Percentiles rank a stretch among this genome's conserved stretches.
Evolutionary conservation across 2,888 invertebrate genomes (phyloP).

Genomic region (Acrobasis suavella): DNA sequence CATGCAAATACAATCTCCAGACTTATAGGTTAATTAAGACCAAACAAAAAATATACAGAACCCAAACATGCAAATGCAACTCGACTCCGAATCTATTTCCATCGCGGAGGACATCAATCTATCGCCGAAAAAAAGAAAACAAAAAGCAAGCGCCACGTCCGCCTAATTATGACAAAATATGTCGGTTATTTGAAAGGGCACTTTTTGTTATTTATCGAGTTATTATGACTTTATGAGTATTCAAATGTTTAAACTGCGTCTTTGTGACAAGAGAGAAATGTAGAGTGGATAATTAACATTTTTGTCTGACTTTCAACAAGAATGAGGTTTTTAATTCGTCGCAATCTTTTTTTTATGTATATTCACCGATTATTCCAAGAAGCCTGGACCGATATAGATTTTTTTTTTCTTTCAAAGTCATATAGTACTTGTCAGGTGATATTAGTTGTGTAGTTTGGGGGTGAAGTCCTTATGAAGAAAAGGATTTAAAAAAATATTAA

Average conservation of each 20-base stretch:
- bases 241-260: conserved; percentile 11
- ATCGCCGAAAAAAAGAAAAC: conserved; percentile 26
- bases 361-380: too few species aligned
- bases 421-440: too few species aligned
- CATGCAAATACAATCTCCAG: too few species aligned
- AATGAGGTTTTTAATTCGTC: too few species aligned
- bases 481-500: too few species aligned
- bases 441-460: too few species aligned
- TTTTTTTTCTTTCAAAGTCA: too few species aligned
- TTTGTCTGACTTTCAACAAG: background rate
- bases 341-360: too few species aligned
- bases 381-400: too few species aligned
- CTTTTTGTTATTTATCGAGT: conserved; percentile 15
- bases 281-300: conserved; percentile 6
- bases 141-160: conserved; percentile 64
- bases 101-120: conserved; percentile 10
- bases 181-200: conserved; percentile 62
- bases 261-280: conserved; percentile 1
- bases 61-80: background rate
- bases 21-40: too few species aligned
- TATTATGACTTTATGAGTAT: conserved; percentile 20
- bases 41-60: conserved; percentile 14
- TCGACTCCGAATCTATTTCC: conserved; percentile 6
- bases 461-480: too few species aligned
- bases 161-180: conserved; percentile 78